These are phyloP conservation scores for Vollenhovia emeryi DNA, from an alignment of 1,140 invertebrate species.

Conservation along the genomic window DNA sequence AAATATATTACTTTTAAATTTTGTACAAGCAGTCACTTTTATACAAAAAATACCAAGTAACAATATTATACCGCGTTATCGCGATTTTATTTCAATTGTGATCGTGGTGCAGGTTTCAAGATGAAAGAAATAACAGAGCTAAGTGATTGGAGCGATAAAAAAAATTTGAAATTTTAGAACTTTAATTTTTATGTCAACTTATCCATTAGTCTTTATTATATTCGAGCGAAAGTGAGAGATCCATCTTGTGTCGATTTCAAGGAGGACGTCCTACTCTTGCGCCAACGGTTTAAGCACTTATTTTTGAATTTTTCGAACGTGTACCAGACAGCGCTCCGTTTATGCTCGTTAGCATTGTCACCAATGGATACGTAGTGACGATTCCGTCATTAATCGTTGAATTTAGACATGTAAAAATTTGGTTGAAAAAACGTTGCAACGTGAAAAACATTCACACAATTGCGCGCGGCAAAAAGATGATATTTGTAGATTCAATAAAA, in stretches of 20 bases:
- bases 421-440: not conserved
- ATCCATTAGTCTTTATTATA: not conserved
- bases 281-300: constrained; percentile 29
- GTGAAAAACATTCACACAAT: not conserved
- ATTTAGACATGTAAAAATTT: constrained; percentile 7
- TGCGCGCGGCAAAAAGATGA: not conserved
- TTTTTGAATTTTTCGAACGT: constrained; percentile 30
- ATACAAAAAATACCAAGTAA: not conserved
- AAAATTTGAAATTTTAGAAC: not conserved
- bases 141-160: not conserved
- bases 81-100: not conserved
- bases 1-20: constrained; percentile 14
- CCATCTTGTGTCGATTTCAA: constrained; percentile 27
- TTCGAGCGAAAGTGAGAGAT: not conserved
- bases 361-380: constrained; percentile 2
- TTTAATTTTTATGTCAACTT: constrained; percentile 7
- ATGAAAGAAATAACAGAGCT: not conserved
- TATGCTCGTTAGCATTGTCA: not conserved
- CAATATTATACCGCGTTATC: not conserved
- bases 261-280: constrained; percentile 52
- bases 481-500: not conserved
- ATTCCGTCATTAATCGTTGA: constrained; percentile 42
- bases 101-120: not conserved
- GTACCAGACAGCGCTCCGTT: not conserved
- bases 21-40: not conserved